Evolutionary conservation across 2,888 invertebrate species (phyloP).

Genomic region (Synergus gifuensis): DNA sequence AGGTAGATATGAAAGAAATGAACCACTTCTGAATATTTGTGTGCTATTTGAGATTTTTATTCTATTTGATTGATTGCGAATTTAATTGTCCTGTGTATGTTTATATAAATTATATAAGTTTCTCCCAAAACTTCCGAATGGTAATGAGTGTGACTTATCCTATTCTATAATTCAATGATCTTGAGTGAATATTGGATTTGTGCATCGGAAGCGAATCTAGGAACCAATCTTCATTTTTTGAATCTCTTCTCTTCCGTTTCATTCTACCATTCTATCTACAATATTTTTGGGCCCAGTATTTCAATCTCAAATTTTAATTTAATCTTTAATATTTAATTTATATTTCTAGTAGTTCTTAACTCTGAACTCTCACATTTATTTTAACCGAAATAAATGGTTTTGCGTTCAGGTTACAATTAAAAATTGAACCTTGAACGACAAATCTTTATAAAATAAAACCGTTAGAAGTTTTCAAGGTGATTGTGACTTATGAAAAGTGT

Average conservation of each 20-base stretch:
- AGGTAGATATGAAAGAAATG: too few species aligned
- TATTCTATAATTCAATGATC: background rate
- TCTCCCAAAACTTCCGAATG: background rate
- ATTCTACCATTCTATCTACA: background rate
- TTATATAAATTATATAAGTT: background rate
- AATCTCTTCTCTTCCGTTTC: background rate
- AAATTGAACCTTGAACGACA: background rate
- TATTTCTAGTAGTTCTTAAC: background rate
- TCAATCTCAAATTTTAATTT: slow-evolving; percentile 4
- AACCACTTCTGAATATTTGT: too few species aligned
- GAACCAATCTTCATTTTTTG: background rate
- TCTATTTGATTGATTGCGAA: too few species aligned
- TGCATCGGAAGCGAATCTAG: background rate
- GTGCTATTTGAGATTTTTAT: too few species aligned
- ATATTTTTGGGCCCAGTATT: slow-evolving; percentile 29
- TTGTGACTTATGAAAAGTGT: slow-evolving; percentile 8
- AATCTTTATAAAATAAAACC: background rate
- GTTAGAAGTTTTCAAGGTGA: background rate
- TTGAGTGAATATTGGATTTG: background rate
- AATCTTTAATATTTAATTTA: background rate
- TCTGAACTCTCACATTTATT: background rate
- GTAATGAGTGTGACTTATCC: background rate
- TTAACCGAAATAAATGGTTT: background rate
- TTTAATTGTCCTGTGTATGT: too few species aligned
- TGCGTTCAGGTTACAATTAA: background rate